Conservation (phyloP, 2,888 invertebrate species). For the Drosophila limbata region DNA sequence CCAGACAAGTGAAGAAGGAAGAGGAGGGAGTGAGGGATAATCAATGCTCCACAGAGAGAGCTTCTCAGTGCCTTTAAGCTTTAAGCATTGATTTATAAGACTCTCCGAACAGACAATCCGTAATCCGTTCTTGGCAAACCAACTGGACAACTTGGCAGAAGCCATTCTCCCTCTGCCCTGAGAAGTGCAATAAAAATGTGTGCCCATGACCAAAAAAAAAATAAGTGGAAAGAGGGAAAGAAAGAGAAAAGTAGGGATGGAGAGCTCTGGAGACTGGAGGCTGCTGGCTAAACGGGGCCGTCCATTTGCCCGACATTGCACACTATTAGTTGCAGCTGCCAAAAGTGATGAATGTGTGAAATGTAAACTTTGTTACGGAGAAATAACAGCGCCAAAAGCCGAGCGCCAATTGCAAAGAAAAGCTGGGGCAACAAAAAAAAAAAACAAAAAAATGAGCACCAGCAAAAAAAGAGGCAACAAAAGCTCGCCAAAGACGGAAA, state of each 20-base stretch:
- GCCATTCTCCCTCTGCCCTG: conserved; percentile 23
- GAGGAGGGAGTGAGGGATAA: conserved; percentile 12
- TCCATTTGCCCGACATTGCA: conserved; percentile 74
- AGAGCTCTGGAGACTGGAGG: background rate
- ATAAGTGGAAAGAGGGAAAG: background rate
- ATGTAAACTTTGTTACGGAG: conserved; percentile 81
- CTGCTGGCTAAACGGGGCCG: conserved; percentile 64
- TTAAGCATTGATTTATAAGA: conserved; percentile 80
- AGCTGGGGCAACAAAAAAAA: conserved; percentile 34
- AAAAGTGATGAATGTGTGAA: conserved; percentile 82
- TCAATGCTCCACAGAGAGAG: conserved; percentile 31
- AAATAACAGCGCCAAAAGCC: conserved; percentile 73
- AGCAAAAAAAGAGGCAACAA: conserved; percentile 35
- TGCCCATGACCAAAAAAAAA: conserved; percentile 57
- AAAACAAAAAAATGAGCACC: background rate
- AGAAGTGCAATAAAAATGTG: conserved; percentile 71
- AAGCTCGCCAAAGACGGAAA: conserved; percentile 59
- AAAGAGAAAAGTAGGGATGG: background rate
- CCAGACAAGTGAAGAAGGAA: background rate
- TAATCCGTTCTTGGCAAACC: conserved; percentile 76
- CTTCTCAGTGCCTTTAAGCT: conserved; percentile 61
- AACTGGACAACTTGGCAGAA: conserved; percentile 68
- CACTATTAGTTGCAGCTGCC: conserved; percentile 82
- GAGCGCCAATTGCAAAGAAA: conserved; percentile 70
- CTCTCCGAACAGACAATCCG: conserved; percentile 62